Conservation (phyloP, 2,797 vertebrate genomes). For the Macropus fuliginosus region DNA sequence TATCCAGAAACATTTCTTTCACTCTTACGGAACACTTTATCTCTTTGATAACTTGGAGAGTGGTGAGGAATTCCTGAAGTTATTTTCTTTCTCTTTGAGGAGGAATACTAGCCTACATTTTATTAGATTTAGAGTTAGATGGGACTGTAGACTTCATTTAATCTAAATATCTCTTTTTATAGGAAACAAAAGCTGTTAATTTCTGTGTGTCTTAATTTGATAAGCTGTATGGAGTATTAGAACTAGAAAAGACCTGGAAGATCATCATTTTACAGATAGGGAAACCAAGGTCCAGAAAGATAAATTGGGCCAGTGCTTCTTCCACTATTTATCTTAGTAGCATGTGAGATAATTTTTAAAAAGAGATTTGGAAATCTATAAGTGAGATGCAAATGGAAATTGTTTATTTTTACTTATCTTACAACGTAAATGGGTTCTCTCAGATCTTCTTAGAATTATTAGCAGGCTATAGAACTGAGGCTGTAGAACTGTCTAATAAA, state of each 20-base stretch:
- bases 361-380: neutral
- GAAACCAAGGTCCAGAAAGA: neutral
- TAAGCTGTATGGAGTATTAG: neutral
- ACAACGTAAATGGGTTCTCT: neutral
- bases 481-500: neutral
- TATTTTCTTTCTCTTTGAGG: neutral
- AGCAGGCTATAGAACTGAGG: neutral
- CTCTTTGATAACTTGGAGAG: neutral
- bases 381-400: neutral
- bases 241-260: neutral
- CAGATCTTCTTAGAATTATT: neutral
- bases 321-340: neutral
- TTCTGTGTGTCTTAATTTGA: neutral
- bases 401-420: neutral
- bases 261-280: neutral
- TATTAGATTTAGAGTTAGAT: neutral
- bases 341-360: neutral
- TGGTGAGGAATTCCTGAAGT: neutral
- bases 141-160: neutral
- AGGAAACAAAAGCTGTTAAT: neutral
- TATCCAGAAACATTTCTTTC: neutral
- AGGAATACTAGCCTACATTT: neutral
- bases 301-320: neutral
- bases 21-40: neutral
- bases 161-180: neutral